Evolutionary conservation across 2,113 vertebrate genomes (phyloP), one percentile per base, ranked within the genome.

Genomic region (Nannobrachium achirus): DNA sequence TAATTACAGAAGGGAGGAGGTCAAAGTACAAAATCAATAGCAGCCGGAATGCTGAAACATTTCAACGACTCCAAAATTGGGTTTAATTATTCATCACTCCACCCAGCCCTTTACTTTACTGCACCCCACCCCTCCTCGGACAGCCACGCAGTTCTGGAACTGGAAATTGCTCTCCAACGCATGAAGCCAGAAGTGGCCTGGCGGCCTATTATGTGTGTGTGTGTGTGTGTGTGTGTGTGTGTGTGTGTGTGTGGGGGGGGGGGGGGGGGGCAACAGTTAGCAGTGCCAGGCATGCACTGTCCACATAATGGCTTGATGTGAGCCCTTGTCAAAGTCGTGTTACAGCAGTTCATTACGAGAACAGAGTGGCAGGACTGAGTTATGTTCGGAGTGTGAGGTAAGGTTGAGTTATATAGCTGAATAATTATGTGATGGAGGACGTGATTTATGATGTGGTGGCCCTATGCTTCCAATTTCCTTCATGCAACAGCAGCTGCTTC

Each of bases 21-120:
- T 33, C 41, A 62, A 78, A 79, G 76, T 46, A 48, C 64, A 71
- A 60, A 77, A 88, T 85, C 88, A 77, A 84, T 85, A 67, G 7
- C 52, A 82, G 56, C 42, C 13, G 0, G 75, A 68, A 79, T 86
- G 67, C 38, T 1, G 56, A 72, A 61, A 56, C 18, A 63, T 61
- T 56, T 48, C 19, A 71, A 38, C 71, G 6, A 52, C 56, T 64
- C 33, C 65, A 77, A 69, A 78, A 76, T 50, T 33, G 40, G 14
- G 45, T 66, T 85, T 19, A 58, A 86, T 83, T 73, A 80, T 87
- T 89, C 53, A 82, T 84, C 42, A 9, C 15, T 56, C 10, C 39
- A 65, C 49, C 38, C 45, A n/a, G 19, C 59, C 38, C 49, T n/a
- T n/a, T n/a, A n/a, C 11, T 49, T 49, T 18, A 33, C 25, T 33